Conservation (phyloP, 1,140 invertebrate species). For the Drosophila simulans region DNA sequence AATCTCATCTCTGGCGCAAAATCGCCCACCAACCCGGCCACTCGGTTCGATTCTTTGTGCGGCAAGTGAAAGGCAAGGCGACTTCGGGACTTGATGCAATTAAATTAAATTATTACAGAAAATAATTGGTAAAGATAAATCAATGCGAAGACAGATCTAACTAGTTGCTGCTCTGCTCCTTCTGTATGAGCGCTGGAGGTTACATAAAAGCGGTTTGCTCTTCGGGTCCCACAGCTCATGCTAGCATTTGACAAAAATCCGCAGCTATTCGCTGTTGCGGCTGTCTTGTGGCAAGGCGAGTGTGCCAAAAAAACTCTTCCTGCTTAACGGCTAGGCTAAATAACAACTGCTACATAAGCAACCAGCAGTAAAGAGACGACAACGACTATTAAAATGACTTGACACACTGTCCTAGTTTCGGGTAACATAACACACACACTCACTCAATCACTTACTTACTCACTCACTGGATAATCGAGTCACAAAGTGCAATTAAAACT, state of each 20-base stretch:
- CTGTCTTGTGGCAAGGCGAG: slow-evolving; percentile 50
- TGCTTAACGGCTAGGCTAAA: slow-evolving; percentile 51
- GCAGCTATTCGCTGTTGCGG: slow-evolving; percentile 13
- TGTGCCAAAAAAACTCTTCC: slow-evolving; percentile 61
- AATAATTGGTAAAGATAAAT: slow-evolving; percentile 66
- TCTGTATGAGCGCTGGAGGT: slow-evolving; percentile 27
- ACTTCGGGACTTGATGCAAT: slow-evolving; percentile 33
- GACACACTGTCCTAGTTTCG: slow-evolving; percentile 78
- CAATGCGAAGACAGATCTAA: slow-evolving; percentile 50
- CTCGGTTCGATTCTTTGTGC: slow-evolving; percentile 13
- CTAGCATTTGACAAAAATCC: slow-evolving; percentile 58
- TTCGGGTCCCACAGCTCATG: slow-evolving; percentile 41
- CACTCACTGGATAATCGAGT: slow-evolving; percentile 56
- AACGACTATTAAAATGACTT: slow-evolving; percentile 70
- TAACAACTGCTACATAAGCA: slow-evolving; percentile 37
- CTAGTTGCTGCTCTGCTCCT: slow-evolving; percentile 37
- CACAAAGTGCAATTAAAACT: slow-evolving; percentile 73
- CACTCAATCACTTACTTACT: slow-evolving; percentile 6
- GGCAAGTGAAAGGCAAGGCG: slow-evolving; percentile 69
- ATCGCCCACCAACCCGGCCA: neutral
- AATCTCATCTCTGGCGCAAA: slow-evolving; percentile 2
- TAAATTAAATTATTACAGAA: slow-evolving; percentile 76
- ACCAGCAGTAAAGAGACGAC: slow-evolving; percentile 8
- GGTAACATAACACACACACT: slow-evolving; percentile 9
- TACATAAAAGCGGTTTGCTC: slow-evolving; percentile 54